Conservation (phyloP, 2,888 invertebrate genomes). For the Lepidochitona cinerea region DNA sequence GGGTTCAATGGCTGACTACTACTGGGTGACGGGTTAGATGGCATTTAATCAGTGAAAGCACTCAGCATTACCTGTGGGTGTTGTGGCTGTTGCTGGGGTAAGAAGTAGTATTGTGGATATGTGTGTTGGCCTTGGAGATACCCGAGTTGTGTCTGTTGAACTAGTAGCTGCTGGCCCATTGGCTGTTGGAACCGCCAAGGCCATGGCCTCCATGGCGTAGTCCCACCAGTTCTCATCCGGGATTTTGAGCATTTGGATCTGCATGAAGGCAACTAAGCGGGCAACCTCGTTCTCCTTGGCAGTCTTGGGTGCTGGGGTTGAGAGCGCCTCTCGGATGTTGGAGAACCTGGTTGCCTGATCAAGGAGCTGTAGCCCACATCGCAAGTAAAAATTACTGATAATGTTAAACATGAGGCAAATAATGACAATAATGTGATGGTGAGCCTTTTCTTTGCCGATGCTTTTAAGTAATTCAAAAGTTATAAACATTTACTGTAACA, state of each 20-base stretch:
- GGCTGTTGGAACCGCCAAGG: not conserved
- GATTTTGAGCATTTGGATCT: not conserved
- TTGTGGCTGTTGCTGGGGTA: not conserved
- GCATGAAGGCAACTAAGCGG: not conserved
- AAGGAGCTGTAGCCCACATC: not conserved
- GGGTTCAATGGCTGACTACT: not conserved
- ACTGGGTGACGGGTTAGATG: not conserved
- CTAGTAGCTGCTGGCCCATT: not conserved
- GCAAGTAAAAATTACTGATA: no score
- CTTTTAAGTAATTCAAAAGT: no score
- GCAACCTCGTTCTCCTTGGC: not conserved
- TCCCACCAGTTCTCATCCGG: slow-evolving; percentile 3
- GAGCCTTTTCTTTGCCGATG: no score
- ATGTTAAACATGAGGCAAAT: no score
- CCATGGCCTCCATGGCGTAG: not conserved
- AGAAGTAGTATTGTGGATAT: not conserved
- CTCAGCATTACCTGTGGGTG: not conserved
- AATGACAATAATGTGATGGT: no score
- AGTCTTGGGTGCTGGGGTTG: not conserved
- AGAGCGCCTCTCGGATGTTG: not conserved
- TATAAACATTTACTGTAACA: no score
- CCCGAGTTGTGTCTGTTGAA: not conserved
- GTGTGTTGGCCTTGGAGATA: no score
- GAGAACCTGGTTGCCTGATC: not conserved
- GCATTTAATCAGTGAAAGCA: no score